These are phyloP conservation scores for Sinosuthora webbiana DNA, from an alignment of 2,113 vertebrate species.

Conservation along the genomic window DNA sequence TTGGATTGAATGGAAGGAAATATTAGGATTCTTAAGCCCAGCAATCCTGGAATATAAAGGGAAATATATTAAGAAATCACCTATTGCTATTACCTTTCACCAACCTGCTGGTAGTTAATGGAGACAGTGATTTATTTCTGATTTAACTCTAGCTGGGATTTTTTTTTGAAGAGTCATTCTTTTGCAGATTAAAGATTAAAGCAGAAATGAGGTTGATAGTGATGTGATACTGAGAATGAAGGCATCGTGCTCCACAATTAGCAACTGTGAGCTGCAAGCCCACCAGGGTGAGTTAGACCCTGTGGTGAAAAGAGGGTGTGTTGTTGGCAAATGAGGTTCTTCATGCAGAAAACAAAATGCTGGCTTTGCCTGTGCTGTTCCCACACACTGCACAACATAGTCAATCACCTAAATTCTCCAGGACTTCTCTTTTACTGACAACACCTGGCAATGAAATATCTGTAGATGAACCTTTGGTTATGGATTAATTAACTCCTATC, in stretches of 20 bases:
- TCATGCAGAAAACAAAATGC: background rate
- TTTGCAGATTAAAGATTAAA: conserved; percentile 19
- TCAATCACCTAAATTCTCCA: background rate
- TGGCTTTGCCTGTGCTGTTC: background rate
- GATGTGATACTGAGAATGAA: background rate
- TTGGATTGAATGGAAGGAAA: background rate
- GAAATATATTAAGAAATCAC: background rate
- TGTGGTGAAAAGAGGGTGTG: background rate
- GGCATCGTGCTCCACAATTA: background rate
- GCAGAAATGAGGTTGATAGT: background rate
- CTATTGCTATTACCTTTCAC: background rate
- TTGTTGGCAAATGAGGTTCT: background rate
- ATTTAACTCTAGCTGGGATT: background rate
- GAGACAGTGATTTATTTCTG: background rate
- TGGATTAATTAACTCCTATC: background rate
- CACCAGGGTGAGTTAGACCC: background rate
- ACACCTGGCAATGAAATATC: background rate
- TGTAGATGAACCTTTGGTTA: background rate
- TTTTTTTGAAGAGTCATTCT: background rate
- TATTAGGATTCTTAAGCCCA: background rate
- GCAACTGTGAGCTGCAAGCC: background rate
- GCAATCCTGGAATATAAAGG: background rate
- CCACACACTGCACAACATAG: background rate
- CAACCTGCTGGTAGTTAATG: background rate
- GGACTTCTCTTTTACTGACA: background rate